Base-by-base conservation (phyloP, 2,113 vertebrate genomes). In the Atherinomorus stipes region DNA sequence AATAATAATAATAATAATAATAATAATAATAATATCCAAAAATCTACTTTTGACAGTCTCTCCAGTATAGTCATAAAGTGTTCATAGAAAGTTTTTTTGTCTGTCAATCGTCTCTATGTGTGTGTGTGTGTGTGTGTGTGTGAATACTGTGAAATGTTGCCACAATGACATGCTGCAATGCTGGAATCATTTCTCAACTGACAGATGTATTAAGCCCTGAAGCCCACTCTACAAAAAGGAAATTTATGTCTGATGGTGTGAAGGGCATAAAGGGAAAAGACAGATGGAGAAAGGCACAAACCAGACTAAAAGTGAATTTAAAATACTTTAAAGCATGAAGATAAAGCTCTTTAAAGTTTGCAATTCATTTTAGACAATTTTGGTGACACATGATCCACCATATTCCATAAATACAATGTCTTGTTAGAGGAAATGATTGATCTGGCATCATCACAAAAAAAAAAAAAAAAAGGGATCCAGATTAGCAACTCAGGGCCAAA, bases 161-260 rank as follows among this genome's bases (percentile, higher is more conserved):
- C 37, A 54, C 52, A 8, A 40, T 34, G 4, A 65, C 59, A 74
- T 40, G 23, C 78, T 71, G 80, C 80, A 78, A 73, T 54, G 23
- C 62, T 87, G 69, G 69, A 71, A 79, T 59, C 31, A 63, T 31
- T 31, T 3, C 57, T 22, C 34, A 51, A 64, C 49, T 75, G 59
- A 76, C 82, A 87, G 86, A 85, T 86, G 85, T 85, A 74, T 64
- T 71, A 64, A 62, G 70, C 82, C 77, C 83, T 84, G 74, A 74
- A 82, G 81, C 72, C 63, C 60, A 42, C 21, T 76, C 38, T 19
- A 37, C 85, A 79, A 53, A 7, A 31, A 31, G 3, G n/a, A n/a
- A n/a, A n/a, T n/a, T n/a, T n/a, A n/a, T n/a, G n/a, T n/a, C n/a
- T n/a, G n/a, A n/a, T n/a, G n/a, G n/a, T 31, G 28, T 31, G 28